A percentile compares a stretch with the other conserved stretches of the same genome.
phyloP scores from a whole-genome alignment of 2,113 vertebrate genomes.

The Varanus komodoensis region DNA sequence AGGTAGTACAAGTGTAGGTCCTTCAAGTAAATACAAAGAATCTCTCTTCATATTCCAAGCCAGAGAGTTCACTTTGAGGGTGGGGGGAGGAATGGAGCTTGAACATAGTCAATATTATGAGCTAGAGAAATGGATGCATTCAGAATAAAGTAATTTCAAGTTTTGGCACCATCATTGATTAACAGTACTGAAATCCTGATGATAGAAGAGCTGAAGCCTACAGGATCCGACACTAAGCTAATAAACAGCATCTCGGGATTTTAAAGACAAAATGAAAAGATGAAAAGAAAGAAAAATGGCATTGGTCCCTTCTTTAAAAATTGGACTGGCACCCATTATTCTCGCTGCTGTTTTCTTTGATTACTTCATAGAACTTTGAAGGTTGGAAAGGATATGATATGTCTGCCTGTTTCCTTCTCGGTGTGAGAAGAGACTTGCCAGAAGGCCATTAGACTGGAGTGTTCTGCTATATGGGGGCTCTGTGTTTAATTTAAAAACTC shows the following conservation, averaged over 20 bases:
- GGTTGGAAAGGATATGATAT: not conserved
- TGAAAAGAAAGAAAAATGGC: not conserved
- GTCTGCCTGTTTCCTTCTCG: rapidly evolving
- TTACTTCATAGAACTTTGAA: slow-evolving; percentile 1
- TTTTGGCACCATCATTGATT: not conserved
- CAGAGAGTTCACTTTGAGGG: not conserved
- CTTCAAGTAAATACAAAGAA: not conserved
- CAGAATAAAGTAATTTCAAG: not conserved
- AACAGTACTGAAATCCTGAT: not conserved
- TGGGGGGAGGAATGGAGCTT: not conserved
- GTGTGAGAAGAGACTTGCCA: slow-evolving; percentile 14
- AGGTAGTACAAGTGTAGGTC: not conserved
- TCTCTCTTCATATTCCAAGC: not conserved
- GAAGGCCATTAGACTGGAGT: slow-evolving; percentile 11
- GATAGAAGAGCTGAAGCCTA: not conserved
- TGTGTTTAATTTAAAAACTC: slow-evolving; percentile 62
- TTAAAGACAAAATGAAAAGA: not conserved
- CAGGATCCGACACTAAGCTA: not conserved
- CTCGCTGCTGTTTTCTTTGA: slow-evolving; percentile 23
- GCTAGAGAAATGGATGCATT: not conserved
- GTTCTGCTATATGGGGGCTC: not conserved
- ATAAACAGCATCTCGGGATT: not conserved
- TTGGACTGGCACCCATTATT: not conserved
- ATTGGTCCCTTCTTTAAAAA: not conserved
- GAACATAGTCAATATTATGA: not conserved